phyloP scores from a whole-genome alignment of 2,113 vertebrate genomes.

The Coturnix japonica region DNA sequence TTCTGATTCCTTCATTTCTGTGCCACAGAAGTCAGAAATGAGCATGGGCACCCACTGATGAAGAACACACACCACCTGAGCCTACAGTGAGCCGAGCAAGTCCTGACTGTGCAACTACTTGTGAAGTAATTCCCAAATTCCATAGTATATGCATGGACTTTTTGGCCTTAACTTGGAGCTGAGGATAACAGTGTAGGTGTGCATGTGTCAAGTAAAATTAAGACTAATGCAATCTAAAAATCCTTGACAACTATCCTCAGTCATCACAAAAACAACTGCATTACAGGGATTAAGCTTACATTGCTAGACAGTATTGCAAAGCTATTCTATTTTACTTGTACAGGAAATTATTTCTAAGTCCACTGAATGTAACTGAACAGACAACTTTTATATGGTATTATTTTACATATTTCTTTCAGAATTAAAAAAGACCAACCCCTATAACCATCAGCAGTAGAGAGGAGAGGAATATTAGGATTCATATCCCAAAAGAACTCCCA shows the following conservation, averaged over 20 bases:
- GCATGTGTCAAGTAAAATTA: not conserved
- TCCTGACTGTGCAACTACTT: accelerated
- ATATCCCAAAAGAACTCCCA: not conserved
- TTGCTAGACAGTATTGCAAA: not conserved
- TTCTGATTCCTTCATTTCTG: accelerated
- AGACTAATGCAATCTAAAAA: not conserved
- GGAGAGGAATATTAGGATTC: no score
- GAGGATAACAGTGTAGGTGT: not conserved
- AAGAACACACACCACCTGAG: not conserved
- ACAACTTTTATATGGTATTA: not conserved
- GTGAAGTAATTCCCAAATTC: not conserved
- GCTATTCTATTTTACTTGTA: not conserved
- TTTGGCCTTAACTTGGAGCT: not conserved
- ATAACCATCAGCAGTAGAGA: not conserved
- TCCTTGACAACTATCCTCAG: not conserved
- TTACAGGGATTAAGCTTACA: not conserved
- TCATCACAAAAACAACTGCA: not conserved
- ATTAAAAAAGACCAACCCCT: not conserved
- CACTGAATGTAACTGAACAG: not conserved
- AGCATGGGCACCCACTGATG: not conserved
- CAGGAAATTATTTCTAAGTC: not conserved
- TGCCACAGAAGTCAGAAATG: not conserved
- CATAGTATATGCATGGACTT: not conserved
- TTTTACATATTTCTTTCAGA: not conserved
- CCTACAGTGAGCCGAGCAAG: accelerated